Evolutionary conservation across 2,888 invertebrate species (phyloP), one percentile per base, ranked within the genome.

Genomic region (Labia minor): DNA sequence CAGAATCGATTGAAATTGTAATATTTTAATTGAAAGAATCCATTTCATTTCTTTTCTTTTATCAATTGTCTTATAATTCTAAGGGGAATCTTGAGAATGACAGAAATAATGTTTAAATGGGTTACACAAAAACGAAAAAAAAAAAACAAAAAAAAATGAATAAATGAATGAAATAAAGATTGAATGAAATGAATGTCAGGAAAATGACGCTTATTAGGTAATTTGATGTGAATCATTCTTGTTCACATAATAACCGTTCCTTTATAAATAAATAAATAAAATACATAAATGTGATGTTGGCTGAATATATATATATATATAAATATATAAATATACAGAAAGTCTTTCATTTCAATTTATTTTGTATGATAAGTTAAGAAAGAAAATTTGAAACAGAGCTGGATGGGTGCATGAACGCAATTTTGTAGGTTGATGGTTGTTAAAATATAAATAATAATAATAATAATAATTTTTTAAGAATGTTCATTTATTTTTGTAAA

Each of bases 161-260:
- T 3, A 16, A 49, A 49, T n/a, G 49, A 49, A 49, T 49, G 49
- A n/a, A 49, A 10, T 49, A 49, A 10, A 8, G 49, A 49, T 8
- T 49, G 49, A 2, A 49, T 49, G 49, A 49, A 6, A 49, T n/a
- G 49, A 49, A 49, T 49, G 49, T n/a, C 14, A 8, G 49, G 49
- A 49, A 49, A 49, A 49, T 49, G 49, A 49, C 49, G 49, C 49
- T 49, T 49, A 49, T 49, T 49, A 49, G 49, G 49, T 49, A 49
- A 49, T 14, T n/a, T 49, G 49, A 10, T 49, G 49, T 49, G 49
- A 49, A 49, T 49, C 49, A 10, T 49, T 8, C 3, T n/a, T 49
- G 49, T 49, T 49, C 49, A 49, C 49, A 49, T 14, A 49, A 4
- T 49, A 49, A 49, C 49, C 49, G 49, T 49, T 49, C 49, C 49